Evolutionary conservation across 2,113 vertebrate species (phyloP).

Genomic region (Theristicus caerulescens): DNA sequence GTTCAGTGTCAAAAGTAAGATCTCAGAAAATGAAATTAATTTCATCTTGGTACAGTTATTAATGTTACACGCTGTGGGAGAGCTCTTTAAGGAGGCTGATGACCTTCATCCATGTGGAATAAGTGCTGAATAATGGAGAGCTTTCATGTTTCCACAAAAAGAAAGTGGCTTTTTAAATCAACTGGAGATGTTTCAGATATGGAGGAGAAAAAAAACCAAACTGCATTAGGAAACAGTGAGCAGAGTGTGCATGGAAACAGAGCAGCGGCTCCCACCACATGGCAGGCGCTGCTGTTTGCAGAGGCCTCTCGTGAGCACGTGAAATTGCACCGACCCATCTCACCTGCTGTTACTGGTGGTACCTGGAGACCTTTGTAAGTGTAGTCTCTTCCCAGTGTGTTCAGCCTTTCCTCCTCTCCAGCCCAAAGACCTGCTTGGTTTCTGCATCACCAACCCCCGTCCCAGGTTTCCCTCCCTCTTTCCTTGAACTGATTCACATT

Average conservation of each 20-base stretch:
- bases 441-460: too few species aligned
- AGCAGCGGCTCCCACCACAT: not conserved
- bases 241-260: not conserved
- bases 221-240: not conserved
- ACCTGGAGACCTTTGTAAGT: not conserved
- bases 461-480: not conserved
- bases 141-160: not conserved
- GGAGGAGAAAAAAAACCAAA: not conserved
- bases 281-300: conserved; percentile 14
- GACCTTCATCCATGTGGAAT: conserved; percentile 31
- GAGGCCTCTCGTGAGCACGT: not conserved
- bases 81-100: not conserved
- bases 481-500: not conserved
- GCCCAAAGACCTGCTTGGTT: not conserved
- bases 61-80: not conserved
- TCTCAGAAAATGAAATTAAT: conserved; percentile 9
- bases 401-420: not conserved
- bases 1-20: not conserved
- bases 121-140: conserved; percentile 44
- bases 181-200: not conserved
- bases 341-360: not conserved
- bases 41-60: conserved; percentile 7
- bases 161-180: conserved; percentile 32
- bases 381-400: not conserved
- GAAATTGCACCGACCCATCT: not conserved